These are phyloP conservation scores for Lasioglossum morio DNA, from an alignment of 2,888 invertebrate species.

Conservation along the genomic window DNA sequence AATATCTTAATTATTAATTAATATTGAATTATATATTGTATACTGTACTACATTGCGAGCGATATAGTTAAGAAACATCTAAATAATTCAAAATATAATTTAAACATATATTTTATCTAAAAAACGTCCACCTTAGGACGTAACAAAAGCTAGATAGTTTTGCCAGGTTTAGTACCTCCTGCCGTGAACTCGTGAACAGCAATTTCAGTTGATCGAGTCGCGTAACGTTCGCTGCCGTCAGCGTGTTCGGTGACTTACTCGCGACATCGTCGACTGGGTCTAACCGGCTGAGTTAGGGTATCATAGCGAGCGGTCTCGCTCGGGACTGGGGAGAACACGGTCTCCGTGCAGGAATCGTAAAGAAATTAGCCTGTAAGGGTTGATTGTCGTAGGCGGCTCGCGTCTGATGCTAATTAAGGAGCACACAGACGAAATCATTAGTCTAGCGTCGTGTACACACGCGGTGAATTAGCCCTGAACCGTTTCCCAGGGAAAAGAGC, in stretches of 20 bases:
- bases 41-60: too few species aligned
- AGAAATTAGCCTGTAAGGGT: neutral
- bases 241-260: neutral
- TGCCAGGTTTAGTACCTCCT: neutral
- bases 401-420: conserved; percentile 57
- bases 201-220: neutral
- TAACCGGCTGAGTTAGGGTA: neutral
- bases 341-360: neutral
- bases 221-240: neutral
- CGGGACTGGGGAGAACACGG: neutral
- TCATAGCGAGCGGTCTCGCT: neutral
- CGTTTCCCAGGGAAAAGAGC: conserved; percentile 57
- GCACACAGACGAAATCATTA: conserved; percentile 65
- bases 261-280: neutral
- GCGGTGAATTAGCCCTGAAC: conserved; percentile 60
- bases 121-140: too few species aligned
- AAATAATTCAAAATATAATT: too few species aligned
- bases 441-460: conserved; percentile 52
- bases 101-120: too few species aligned
- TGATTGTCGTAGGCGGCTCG: neutral
- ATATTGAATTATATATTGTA: too few species aligned
- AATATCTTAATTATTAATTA: too few species aligned
- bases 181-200: neutral
- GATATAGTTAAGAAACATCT: too few species aligned
- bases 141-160: neutral